These are phyloP conservation scores for Salminus brasiliensis DNA, from an alignment of 2,113 vertebrate species.

Conservation along the genomic window DNA sequence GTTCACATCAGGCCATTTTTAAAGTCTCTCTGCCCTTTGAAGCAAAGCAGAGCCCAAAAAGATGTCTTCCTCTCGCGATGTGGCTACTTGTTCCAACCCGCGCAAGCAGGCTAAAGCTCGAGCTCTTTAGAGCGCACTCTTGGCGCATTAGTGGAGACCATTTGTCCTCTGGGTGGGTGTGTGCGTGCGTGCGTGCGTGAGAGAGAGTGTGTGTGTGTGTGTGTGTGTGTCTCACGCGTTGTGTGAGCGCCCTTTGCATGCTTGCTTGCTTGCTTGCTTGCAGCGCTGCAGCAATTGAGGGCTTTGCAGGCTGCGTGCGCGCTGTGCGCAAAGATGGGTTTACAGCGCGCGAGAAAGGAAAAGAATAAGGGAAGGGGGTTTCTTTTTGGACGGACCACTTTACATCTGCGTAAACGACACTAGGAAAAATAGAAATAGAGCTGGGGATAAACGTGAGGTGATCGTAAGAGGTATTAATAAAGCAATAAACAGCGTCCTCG, in stretches of 20 bases:
- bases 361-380: neutral
- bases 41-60: constrained; percentile 39
- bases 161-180: constrained; percentile 68
- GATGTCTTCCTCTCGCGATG: constrained; percentile 52
- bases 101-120: constrained; percentile 50
- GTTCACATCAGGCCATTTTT: constrained; percentile 43
- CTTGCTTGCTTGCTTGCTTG: too few species aligned
- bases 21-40: constrained; percentile 46
- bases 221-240: constrained; percentile 55
- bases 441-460: neutral
- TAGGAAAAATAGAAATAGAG: too few species aligned
- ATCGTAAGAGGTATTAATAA: too few species aligned
- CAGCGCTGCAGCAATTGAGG: constrained; percentile 49
- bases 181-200: neutral
- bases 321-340: constrained; percentile 51
- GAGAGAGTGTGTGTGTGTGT: neutral
- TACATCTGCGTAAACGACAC: neutral
- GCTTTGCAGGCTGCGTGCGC: constrained; percentile 57
- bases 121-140: constrained; percentile 58
- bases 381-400: neutral
- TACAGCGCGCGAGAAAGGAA: constrained; percentile 39
- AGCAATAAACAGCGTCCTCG: too few species aligned
- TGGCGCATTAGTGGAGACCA: constrained; percentile 61
- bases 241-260: constrained; percentile 56
- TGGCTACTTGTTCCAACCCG: constrained; percentile 51